Evolutionary conservation across 1,140 invertebrate genomes (phyloP).

Genomic region (Nylanderia fulva): DNA sequence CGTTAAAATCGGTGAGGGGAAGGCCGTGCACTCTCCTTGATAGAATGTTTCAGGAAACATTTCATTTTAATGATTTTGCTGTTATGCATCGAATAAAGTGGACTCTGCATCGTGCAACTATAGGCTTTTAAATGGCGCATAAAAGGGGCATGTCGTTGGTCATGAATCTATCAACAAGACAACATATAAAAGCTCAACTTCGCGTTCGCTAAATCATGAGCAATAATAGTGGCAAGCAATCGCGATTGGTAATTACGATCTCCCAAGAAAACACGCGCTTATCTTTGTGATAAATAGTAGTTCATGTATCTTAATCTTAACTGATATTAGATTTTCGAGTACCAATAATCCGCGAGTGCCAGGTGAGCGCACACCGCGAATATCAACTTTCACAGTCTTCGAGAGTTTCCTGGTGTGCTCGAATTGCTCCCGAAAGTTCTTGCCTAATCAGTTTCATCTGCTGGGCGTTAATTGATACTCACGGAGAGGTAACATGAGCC

Average conservation of each 20-base stretch:
- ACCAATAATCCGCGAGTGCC: not conserved
- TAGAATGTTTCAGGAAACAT: no score
- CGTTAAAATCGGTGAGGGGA: no score
- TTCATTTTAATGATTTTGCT: not conserved
- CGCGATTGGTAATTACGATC: constrained; percentile 43
- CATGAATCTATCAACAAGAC: constrained; percentile 45
- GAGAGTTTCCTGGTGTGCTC: constrained; percentile 19
- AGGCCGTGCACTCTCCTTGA: no score
- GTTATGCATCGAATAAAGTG: not conserved
- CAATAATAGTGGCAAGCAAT: not conserved
- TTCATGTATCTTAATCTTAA: not conserved
- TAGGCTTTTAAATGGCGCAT: constrained; percentile 5
- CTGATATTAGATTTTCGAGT: not conserved
- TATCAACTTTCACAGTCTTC: constrained; percentile 42
- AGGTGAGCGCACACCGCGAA: not conserved
- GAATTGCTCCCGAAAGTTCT: constrained; percentile 37
- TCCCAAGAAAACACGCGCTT: constrained; percentile 22
- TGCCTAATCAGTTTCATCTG: constrained; percentile 33
- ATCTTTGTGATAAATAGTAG: constrained; percentile 39
- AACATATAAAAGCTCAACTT: not conserved
- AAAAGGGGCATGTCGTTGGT: constrained; percentile 33
- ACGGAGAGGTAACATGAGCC: constrained; percentile 4
- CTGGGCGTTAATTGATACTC: constrained; percentile 41
- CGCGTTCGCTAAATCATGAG: not conserved
- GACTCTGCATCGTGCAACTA: not conserved